Conservation (phyloP, 2,888 invertebrate species). For the Ypsolopha scabrella region DNA sequence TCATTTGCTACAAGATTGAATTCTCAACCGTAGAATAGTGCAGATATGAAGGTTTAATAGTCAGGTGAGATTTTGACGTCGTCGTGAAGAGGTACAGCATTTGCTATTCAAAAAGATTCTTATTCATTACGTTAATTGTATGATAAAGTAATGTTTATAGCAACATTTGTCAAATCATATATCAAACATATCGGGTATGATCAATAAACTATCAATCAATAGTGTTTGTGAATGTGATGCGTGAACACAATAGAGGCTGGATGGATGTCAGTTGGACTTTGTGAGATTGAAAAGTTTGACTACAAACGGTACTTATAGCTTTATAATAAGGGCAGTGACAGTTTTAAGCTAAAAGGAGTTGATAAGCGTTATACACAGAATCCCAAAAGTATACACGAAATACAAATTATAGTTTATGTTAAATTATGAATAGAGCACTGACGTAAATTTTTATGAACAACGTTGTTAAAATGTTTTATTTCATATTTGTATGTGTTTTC, state of each 20-base stretch:
- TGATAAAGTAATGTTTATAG: slow-evolving; percentile 20
- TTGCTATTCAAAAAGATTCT: slow-evolving; percentile 10
- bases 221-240: slow-evolving; percentile 5
- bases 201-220: slow-evolving; percentile 16
- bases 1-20: not conserved
- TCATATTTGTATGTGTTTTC: too few relatives aligned
- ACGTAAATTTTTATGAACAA: too few relatives aligned
- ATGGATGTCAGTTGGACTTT: not conserved
- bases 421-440: too few relatives aligned
- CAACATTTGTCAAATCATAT: slow-evolving; percentile 22
- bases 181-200: slow-evolving; percentile 13
- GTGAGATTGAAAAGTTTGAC: not conserved
- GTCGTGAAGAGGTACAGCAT: slow-evolving; percentile 7
- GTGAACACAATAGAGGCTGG: slow-evolving; percentile 7
- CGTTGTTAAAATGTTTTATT: too few relatives aligned
- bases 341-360: not conserved
- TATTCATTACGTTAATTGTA: slow-evolving; percentile 23
- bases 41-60: not conserved
- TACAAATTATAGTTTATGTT: too few relatives aligned
- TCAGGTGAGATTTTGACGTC: not conserved
- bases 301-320: not conserved
- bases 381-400: too few relatives aligned
- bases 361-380: not conserved
- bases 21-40: not conserved
- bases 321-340: not conserved